A percentile compares a stretch with the other conserved stretches of the same genome.
Conservation (phyloP, 2,113 vertebrate genomes). For the Neolamprologus kungweensis region DNA sequence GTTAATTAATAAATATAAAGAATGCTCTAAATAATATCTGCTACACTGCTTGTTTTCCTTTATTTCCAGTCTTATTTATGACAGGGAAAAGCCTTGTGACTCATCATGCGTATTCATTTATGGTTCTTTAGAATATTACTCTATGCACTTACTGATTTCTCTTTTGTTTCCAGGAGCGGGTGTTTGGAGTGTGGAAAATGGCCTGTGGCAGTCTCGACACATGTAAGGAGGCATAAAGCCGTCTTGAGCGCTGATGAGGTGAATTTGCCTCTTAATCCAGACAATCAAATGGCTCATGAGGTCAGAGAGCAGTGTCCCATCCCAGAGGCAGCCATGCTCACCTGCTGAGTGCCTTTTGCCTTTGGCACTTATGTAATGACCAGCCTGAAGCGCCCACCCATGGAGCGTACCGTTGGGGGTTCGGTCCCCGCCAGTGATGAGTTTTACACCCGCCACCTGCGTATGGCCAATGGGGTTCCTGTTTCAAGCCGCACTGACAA, state of each 20-base stretch:
- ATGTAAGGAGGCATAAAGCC: neutral
- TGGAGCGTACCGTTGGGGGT: conserved; percentile 82
- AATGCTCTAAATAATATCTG: neutral
- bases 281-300: conserved; percentile 51
- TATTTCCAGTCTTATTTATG: neutral
- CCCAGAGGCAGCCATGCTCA: conserved; percentile 45
- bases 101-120: neutral
- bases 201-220: neutral
- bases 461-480: conserved; percentile 83
- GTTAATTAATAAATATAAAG: neutral
- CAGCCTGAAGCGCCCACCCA: conserved; percentile 87
- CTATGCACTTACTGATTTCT: neutral
- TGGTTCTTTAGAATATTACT: neutral
- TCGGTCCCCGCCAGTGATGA: conserved; percentile 85
- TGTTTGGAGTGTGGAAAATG: neutral
- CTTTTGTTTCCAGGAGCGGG: conserved; percentile 17
- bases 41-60: neutral
- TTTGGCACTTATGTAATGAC: conserved; percentile 80
- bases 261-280: neutral
- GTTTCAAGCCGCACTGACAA: conserved; percentile 77
- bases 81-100: neutral
- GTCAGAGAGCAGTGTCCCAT: conserved; percentile 10
- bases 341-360: conserved; percentile 59
- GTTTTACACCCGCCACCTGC: conserved; percentile 87
- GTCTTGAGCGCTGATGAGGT: conserved; percentile 25